These are phyloP conservation scores for Notocelia uddmanniana DNA, from an alignment of 2,888 invertebrate species.

Conservation along the genomic window DNA sequence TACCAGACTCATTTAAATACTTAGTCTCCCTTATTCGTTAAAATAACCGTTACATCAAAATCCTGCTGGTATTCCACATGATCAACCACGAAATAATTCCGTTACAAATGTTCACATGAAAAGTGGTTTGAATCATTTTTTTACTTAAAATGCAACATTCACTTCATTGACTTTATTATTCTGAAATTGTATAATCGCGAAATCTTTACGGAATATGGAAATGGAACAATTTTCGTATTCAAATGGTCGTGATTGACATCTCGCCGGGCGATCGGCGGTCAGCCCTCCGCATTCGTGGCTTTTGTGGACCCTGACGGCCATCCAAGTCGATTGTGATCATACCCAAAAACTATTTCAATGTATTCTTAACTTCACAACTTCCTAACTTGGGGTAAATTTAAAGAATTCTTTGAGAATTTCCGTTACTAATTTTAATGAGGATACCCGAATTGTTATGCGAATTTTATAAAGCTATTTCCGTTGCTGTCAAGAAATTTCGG, in stretches of 20 bases:
- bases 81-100: constrained; percentile 62
- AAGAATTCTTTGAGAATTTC: constrained; percentile 64
- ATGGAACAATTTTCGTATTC: constrained; percentile 79
- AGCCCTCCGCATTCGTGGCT: constrained; percentile 58
- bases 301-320: constrained; percentile 79
- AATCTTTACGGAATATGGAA: constrained; percentile 77
- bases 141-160: constrained; percentile 70
- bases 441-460: constrained; percentile 18
- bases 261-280: constrained; percentile 78
- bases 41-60: constrained; percentile 72
- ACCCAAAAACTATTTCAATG: constrained; percentile 74
- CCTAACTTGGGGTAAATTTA: constrained; percentile 46
- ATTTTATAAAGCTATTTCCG: constrained; percentile 29
- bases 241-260: constrained; percentile 83
- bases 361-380: constrained; percentile 60
- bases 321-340: constrained; percentile 75
- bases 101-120: constrained; percentile 55
- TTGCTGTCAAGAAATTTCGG: constrained; percentile 19
- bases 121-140: constrained; percentile 60
- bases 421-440: constrained; percentile 59
- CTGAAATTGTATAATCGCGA: constrained; percentile 75
- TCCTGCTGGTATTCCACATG: constrained; percentile 63
- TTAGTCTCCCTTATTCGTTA: constrained; percentile 32
- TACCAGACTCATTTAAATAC: constrained; percentile 30
- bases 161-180: constrained; percentile 74